These are phyloP conservation scores for Pelochelys cantorii DNA, from an alignment of 2,797 vertebrate genomes.

Conservation along the genomic window DNA sequence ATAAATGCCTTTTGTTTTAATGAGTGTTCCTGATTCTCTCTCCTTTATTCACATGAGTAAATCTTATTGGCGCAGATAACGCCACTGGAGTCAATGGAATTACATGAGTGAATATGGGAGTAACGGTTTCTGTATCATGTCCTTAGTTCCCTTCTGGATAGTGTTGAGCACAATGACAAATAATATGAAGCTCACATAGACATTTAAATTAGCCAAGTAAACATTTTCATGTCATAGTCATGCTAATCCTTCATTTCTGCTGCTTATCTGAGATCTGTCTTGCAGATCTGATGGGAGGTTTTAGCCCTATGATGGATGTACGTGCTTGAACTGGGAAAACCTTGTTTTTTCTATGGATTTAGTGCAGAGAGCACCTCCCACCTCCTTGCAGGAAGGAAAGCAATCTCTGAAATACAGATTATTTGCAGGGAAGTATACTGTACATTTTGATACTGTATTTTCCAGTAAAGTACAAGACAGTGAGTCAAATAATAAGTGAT, in stretches of 20 bases:
- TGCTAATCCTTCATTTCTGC: conserved; percentile 75
- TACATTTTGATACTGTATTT: neutral
- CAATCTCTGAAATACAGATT: conserved; percentile 34
- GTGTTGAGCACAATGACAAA: conserved; percentile 34
- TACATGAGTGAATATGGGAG: neutral
- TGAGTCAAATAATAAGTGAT: neutral
- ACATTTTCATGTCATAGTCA: conserved; percentile 63
- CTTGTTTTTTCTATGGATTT: conserved; percentile 57
- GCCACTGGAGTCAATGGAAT: neutral
- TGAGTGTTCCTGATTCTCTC: neutral
- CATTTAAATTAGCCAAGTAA: conserved; percentile 70
- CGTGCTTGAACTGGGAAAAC: conserved; percentile 66
- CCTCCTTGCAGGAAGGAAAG: conserved; percentile 38
- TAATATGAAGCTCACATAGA: conserved; percentile 41
- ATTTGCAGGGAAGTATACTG: conserved; percentile 16
- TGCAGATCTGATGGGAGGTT: conserved; percentile 64
- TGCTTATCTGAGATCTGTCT: conserved; percentile 64
- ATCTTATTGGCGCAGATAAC: neutral
- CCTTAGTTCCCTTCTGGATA: conserved; percentile 39
- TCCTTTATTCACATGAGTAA: neutral
- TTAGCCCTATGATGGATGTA: conserved; percentile 49
- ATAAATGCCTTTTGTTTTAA: conserved; percentile 1
- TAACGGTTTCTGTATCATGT: neutral
- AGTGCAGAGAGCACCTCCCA: neutral
- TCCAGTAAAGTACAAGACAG: neutral